phyloP scores from a whole-genome alignment of 2,888 invertebrate genomes.

The Odontomyia ornata region DNA sequence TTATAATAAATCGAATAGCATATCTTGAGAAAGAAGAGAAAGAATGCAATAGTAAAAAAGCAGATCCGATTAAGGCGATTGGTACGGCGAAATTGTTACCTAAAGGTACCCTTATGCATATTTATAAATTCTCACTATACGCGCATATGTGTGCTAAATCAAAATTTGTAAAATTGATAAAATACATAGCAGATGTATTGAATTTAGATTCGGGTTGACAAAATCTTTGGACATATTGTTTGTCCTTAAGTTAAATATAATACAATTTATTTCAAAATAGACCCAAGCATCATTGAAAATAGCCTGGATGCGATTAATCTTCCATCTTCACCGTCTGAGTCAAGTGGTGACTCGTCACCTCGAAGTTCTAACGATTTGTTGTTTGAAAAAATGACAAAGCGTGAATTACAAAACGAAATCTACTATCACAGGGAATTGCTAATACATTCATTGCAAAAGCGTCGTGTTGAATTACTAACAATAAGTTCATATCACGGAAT shows the following conservation, averaged over 20 bases:
- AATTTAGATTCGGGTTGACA: not conserved
- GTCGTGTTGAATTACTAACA: conserved; percentile 83
- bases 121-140: not conserved
- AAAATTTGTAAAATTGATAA: no score
- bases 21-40: conserved; percentile 21
- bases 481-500: conserved; percentile 84
- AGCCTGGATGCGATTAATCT: not conserved
- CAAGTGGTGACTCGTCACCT: not conserved
- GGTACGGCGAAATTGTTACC: not conserved
- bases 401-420: conserved; percentile 69
- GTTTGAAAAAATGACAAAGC: conserved; percentile 41
- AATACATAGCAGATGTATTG: no score
- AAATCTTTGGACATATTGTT: not conserved
- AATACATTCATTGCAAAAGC: conserved; percentile 78
- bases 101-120: conserved; percentile 15
- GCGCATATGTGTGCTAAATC: no score
- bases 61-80: conserved; percentile 2
- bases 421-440: conserved; percentile 87
- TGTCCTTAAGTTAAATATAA: not conserved
- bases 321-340: not conserved
- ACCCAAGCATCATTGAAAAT: conserved; percentile 24
- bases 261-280: conserved; percentile 18
- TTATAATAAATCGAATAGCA: conserved; percentile 46
- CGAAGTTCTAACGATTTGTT: conserved; percentile 5
- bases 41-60: not conserved